These are phyloP conservation scores for Epirrhoe tristata DNA, from an alignment of 2,888 invertebrate species.

Conservation along the genomic window DNA sequence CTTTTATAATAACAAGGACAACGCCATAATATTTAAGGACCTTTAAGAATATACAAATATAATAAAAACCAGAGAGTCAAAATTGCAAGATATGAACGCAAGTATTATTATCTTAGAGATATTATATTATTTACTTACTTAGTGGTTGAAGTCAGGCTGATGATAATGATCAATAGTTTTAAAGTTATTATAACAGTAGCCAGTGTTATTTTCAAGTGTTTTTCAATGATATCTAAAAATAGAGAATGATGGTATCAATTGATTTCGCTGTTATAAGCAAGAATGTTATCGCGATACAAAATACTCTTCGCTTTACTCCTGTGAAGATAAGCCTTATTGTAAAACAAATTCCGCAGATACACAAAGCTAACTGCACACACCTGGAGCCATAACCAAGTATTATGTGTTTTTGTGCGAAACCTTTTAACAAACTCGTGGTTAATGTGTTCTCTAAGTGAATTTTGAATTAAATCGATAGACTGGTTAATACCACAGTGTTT, in stretches of 20 bases:
- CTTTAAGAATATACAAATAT: neutral
- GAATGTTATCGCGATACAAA: neutral
- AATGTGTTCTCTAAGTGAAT: neutral
- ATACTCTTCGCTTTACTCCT: neutral
- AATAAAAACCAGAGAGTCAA: neutral
- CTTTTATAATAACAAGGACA: constrained; percentile 54
- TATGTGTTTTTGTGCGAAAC: neutral
- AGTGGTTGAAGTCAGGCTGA: too few relatives aligned
- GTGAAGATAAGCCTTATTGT: neutral
- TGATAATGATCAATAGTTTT: neutral
- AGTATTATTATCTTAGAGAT: neutral
- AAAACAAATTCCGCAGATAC: neutral
- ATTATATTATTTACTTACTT: too few relatives aligned
- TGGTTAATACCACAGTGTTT: constrained; percentile 47
- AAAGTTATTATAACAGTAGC: neutral
- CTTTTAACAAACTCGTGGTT: neutral
- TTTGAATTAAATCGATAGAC: constrained; percentile 37
- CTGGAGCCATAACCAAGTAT: neutral
- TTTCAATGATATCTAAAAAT: neutral
- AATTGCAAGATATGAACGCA: neutral
- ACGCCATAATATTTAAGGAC: constrained; percentile 16
- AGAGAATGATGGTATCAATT: neutral
- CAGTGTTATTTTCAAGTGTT: neutral
- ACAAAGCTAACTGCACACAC: neutral
- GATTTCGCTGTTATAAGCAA: neutral